These are phyloP conservation scores for Caenorhabditis latens DNA, from an alignment of 1,140 invertebrate species.

Conservation along the genomic window DNA sequence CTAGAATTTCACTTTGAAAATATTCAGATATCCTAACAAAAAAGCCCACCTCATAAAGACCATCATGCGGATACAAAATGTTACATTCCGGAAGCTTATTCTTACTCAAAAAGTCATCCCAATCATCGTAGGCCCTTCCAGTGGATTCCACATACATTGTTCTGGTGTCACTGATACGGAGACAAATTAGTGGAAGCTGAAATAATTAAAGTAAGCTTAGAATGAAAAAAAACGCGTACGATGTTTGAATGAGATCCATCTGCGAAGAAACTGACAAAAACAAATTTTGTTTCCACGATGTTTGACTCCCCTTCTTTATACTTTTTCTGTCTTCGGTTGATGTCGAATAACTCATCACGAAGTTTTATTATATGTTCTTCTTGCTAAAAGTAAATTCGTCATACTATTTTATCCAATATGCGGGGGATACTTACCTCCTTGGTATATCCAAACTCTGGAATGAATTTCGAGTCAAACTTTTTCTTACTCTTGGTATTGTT, in stretches of 20 bases:
- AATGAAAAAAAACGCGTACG: not conserved
- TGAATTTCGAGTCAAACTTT: constrained; percentile 32
- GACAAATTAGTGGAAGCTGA: constrained; percentile 38
- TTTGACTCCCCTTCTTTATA: constrained; percentile 6
- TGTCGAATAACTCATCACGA: constrained; percentile 23
- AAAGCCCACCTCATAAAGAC: constrained; percentile 8
- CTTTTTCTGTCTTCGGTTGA: constrained; percentile 34
- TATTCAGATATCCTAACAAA: not conserved
- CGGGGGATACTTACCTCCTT: not conserved
- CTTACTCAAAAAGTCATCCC: constrained; percentile 34
- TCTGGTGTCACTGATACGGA: constrained; percentile 35
- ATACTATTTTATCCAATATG: no score
- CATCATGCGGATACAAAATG: constrained; percentile 14
- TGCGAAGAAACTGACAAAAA: constrained; percentile 37
- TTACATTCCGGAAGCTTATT: constrained; percentile 33
- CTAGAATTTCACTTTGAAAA: not conserved
- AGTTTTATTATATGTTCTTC: constrained; percentile 37
- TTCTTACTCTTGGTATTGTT: not conserved
- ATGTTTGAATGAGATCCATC: constrained; percentile 31
- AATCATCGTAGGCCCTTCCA: constrained; percentile 36
- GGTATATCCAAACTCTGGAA: constrained; percentile 26
- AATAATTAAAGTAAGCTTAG: not conserved
- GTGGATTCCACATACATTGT: constrained; percentile 35
- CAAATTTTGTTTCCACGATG: constrained; percentile 45
- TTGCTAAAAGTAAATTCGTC: not conserved